Evolutionary conservation across 2,113 vertebrate genomes (phyloP), one percentile per base, ranked within the genome.

Genomic region (Donacobius atricapilla): DNA sequence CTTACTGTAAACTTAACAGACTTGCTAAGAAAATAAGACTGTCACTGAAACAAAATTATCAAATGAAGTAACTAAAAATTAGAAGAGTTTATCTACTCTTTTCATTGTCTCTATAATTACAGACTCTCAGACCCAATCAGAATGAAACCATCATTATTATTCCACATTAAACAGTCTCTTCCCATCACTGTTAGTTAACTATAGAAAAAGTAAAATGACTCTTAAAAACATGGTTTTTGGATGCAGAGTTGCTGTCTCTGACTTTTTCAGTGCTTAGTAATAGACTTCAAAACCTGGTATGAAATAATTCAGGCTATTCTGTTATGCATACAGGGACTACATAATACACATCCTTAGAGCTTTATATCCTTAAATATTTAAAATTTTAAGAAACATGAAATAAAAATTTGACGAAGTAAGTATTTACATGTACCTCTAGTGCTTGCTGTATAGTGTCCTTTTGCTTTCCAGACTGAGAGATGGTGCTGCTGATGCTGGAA

Each of bases 401-500:
- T 27, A 64, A 63, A 84, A 57, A 61, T 7, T 4, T 11, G 31
- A 35, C 15, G 12, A 48, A 56, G 4, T 8, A 30, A 70, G 23
- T 15, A 54, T 63, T 64, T 64, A 35, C 21, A 28, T 24, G 35
- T 97, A 99, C 99, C 99, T 99, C 99, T 91, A 99, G 98, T 61
- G 99, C 99, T 72, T 99, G 99, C 21, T 99, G 99, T 96, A 99
- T 99, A 95, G 98, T 99, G 97, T 99, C 99, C 97, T 99, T 99
- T 87, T 99, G 99, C 91, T 98, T 98, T 73, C 98, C 99, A 94
- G 98, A 72, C 25, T 98, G 98, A 53, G 98, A 98, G 84, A 98
- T 56, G 73, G 93, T 96, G 90, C 98, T 98, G 87, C 98, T 98
- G 89, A 98, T 98, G 95, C 98, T 98, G 80, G 98, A 98, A 44